Evolutionary conservation across 2,113 vertebrate genomes (phyloP), one percentile per base, ranked within the genome.

Genomic region (Zosterops hypoxanthus): DNA sequence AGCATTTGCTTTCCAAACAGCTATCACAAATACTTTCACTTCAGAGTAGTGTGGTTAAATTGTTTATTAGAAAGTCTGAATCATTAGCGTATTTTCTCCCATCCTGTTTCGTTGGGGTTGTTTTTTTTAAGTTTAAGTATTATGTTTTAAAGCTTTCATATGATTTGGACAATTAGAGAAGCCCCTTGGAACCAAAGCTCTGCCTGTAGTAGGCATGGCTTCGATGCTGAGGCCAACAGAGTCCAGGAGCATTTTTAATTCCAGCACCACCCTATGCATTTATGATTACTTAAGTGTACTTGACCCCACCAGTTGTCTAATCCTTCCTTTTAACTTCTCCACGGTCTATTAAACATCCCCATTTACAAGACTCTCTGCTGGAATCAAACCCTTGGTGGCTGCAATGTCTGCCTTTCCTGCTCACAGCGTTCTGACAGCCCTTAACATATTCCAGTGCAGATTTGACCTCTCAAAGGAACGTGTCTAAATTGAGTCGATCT

Each of bases 321-420:
- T 97, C 94, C 94, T 92, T 86, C 85, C 93, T 97, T 95, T 96
- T 95, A 96, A 96, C 72, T 97, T 97, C 92, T 90, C 88, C 88
- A 93, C 11, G 90, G 96, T 97, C 95, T 97, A 90, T 94, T 95
- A 96, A 94, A 96, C 95, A 97, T 97, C 94, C 94, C 94, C 88
- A 83, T 94, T 94, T 93, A 81, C 68, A 86, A 83, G 92, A 81
- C 41, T 90, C 82, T 93, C 79, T 95, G 95, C 68, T 95, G 93
- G 93, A 95, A 90, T 95, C 85, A 86, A 88, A 64, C 55, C 39
- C 76, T 95, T 68, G 77, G 73, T 82, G 49, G 36, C 11, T 96
- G 89, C 91, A 92, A 66, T 21, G 49, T 93, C 96, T 88, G 87
- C 70, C 75, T 88, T 71, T 66, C 56, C 85, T 4, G 5, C 76